Evolutionary conservation across 2,888 invertebrate genomes (phyloP), one percentile per base, ranked within the genome.

Genomic region (Sarcophaga subvicina): DNA sequence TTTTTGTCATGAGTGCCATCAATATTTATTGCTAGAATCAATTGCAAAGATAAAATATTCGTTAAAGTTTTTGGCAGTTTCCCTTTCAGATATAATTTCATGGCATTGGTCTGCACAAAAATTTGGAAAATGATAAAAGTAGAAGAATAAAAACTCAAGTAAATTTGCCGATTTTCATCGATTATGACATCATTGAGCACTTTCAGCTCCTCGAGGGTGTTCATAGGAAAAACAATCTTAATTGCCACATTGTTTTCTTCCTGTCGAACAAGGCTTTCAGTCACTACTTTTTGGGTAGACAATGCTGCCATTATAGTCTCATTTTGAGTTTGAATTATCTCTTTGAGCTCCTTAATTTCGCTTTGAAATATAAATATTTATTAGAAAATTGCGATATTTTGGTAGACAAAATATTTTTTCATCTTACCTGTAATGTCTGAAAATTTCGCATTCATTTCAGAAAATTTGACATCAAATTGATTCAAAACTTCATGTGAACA

Each of bases 301-400:
- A n/a, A n/a, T n/a, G 73, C 75, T 62, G 73, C 60, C 67, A 75
- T 81, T 81, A 75, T 75, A 22, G 27, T 17, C 54, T 75, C 45
- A 75, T 75, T 80, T 62, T 80, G 73, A 67, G 27, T 27, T 27
- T 27, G 27, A 27, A 27, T 27, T 27, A 27, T 27, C 27, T 27
- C 27, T 27, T 27, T 80, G 25, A 80, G 72, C 67, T 73, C 80
- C 66, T 80, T 72, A 45, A 73, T 72, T 60, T 73, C 45, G n/a
- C 14, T 60, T 80, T 45, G 22, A 67, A 67, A 75, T 69, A 60
- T 37, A 78, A 54, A 54, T 14, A 6, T 54, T 27, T 27, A 27
- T 27, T 27, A 27, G 54, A 14, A 14, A 54, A 14, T 54, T 2
- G 12, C 5, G 12, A 17, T 54, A 54, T 54, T 54, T 14, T 54